Conservation (phyloP, 2,888 invertebrate species). For the Petrophora chlorosata region DNA sequence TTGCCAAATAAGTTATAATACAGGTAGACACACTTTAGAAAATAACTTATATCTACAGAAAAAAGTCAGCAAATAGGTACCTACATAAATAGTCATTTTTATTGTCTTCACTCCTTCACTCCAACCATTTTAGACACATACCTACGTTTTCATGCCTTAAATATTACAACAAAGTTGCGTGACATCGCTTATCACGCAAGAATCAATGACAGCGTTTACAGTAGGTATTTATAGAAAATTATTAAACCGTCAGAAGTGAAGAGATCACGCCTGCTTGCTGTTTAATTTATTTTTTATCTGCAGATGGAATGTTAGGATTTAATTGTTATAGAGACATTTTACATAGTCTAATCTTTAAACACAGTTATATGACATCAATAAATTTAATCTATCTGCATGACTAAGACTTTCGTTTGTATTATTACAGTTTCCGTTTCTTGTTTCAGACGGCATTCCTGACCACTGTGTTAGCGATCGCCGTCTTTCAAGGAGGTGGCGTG, state of each 20-base stretch:
- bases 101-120: no score
- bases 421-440: slow-evolving; percentile 33
- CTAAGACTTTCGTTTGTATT: slow-evolving; percentile 2
- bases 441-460: slow-evolving; percentile 79
- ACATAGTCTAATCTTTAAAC: no score
- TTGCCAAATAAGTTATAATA: no score
- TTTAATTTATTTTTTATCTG: not conserved
- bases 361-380: not conserved
- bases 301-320: not conserved
- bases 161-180: not conserved
- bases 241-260: not conserved
- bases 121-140: no score
- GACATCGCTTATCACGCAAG: slow-evolving; percentile 5
- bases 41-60: no score
- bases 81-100: no score
- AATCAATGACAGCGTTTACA: not conserved
- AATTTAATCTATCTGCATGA: not conserved
- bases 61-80: no score
- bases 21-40: no score
- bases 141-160: not conserved
- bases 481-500: slow-evolving; percentile 66
- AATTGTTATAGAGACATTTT: no score
- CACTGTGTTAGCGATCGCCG: slow-evolving; percentile 75
- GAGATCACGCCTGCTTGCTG: not conserved
- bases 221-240: not conserved